These are phyloP conservation scores for Aphrocallistes beatrix DNA, from an alignment of 37 sponge, comb jelly and placozoan species.

Conservation along the genomic window DNA sequence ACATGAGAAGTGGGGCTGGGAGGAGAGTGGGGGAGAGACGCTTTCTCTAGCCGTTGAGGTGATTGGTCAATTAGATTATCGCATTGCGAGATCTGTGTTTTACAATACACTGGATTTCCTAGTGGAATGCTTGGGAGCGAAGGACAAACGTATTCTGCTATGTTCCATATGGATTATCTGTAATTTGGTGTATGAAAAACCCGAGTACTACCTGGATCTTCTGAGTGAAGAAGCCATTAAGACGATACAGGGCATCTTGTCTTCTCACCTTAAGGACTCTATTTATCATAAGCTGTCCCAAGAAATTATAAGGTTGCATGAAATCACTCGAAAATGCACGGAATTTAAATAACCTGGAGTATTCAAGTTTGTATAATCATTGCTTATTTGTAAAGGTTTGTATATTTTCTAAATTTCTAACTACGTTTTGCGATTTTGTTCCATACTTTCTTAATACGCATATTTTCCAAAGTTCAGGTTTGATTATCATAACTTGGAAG, in stretches of 20 bases:
- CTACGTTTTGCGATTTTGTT: too few relatives aligned
- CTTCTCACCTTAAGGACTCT: background rate
- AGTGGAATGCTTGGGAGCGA: background rate
- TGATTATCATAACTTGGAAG: too few relatives aligned
- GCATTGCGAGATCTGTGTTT: background rate
- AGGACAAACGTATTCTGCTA: background rate
- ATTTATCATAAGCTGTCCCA: background rate
- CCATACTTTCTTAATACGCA: too few relatives aligned
- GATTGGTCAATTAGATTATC: background rate
- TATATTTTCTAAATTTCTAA: too few relatives aligned
- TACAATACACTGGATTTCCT: background rate
- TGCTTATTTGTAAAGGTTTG: too few relatives aligned
- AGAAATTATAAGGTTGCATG: background rate
- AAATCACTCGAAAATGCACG: background rate
- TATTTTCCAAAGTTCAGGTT: too few relatives aligned
- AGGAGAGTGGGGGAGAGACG: background rate
- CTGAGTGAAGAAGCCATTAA: background rate
- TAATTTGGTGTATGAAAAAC: background rate
- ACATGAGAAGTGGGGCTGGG: background rate
- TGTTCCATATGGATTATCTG: background rate
- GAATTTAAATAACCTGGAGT: background rate
- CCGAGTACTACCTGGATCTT: background rate
- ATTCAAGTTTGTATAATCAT: too few relatives aligned
- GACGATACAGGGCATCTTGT: background rate
- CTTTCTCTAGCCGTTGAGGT: background rate